Conservation (phyloP, 2,113 vertebrate species). For the Illadopsis cleaveri region DNA sequence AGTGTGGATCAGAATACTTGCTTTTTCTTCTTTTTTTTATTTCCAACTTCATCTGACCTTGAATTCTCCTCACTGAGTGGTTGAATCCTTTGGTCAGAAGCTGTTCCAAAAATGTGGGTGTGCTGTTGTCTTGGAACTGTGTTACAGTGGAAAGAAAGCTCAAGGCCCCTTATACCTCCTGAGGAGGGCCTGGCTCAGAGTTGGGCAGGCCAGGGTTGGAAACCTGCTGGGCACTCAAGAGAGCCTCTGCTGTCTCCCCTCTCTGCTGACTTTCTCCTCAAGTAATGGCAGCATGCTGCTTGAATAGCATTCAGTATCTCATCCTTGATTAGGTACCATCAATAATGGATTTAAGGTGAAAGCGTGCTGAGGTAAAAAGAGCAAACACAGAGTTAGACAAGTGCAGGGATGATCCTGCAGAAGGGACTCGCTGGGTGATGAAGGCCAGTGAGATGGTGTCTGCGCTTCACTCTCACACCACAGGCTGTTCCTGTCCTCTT, state of each 20-base stretch:
- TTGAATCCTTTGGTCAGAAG: neutral
- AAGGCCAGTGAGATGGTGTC: neutral
- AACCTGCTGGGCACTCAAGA: neutral
- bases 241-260: neutral
- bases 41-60: neutral
- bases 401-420: neutral
- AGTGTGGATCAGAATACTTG: neutral
- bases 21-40: fast-evolving
- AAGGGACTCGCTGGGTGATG: fast-evolving
- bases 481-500: neutral
- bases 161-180: neutral
- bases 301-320: neutral
- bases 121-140: neutral
- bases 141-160: neutral
- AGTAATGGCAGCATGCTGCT: neutral
- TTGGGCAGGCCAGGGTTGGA: neutral
- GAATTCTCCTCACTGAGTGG: neutral
- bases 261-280: neutral
- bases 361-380: neutral
- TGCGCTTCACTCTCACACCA: neutral
- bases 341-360: neutral
- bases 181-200: neutral
- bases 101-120: neutral
- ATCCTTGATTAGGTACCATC: neutral
- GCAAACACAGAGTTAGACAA: neutral